Percentiles rank a stretch among this genome's conserved stretches.
Evolutionary conservation across 2,888 invertebrate species (phyloP).

Genomic region (Pandemis heparana): DNA sequence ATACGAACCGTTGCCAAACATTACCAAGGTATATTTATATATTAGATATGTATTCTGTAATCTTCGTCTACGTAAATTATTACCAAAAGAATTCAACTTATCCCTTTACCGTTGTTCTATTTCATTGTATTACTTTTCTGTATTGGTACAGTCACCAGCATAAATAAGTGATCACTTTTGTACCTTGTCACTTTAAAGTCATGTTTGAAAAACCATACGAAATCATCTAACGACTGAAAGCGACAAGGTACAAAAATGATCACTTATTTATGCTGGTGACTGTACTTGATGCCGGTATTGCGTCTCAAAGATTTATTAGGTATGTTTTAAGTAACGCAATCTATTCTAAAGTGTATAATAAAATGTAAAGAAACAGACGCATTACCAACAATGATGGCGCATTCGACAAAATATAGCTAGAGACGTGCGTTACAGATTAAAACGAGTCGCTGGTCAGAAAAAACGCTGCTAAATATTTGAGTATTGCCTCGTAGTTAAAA

Average conservation of each 20-base stretch:
- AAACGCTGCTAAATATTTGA: neutral
- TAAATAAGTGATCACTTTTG: too few relatives aligned
- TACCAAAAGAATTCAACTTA: neutral
- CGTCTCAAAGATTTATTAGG: conserved; percentile 26
- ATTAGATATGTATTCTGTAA: neutral
- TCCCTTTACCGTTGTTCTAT: neutral
- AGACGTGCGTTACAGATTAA: neutral
- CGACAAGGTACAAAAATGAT: too few relatives aligned
- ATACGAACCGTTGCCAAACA: neutral
- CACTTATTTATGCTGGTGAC: too few relatives aligned
- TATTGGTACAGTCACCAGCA: too few relatives aligned
- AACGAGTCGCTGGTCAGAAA: neutral
- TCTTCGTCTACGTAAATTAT: neutral
- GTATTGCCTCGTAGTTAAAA: neutral
- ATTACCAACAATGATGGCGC: conserved; percentile 5
- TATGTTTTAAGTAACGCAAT: conserved; percentile 36
- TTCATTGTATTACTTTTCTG: neutral
- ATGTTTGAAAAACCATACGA: too few relatives aligned
- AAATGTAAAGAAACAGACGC: conserved; percentile 13
- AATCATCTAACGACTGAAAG: too few relatives aligned
- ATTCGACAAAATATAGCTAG: neutral
- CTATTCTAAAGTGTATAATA: conserved; percentile 35
- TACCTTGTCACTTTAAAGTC: too few relatives aligned
- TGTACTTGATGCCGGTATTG: conserved; percentile 29
- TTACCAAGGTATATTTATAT: too few relatives aligned